A percentile compares a stretch with the other conserved stretches of the same genome.
phyloP scores from a whole-genome alignment of 2,113 vertebrate species.

The Bambusicola thoracicus region DNA sequence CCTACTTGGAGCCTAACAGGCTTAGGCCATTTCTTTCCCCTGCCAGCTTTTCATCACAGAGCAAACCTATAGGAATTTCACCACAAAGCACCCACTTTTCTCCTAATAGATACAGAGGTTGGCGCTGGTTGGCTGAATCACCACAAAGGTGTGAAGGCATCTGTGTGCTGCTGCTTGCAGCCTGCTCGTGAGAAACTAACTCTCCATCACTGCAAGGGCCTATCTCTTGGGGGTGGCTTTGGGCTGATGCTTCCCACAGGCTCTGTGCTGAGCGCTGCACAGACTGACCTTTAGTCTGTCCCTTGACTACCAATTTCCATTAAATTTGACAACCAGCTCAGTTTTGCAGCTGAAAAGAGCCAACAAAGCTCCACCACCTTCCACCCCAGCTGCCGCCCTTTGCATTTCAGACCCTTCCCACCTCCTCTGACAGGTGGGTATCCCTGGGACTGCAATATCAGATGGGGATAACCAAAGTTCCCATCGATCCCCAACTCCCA shows the following conservation, averaged over 20 bases:
- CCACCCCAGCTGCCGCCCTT: neutral
- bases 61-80: neutral
- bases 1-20: too few species aligned
- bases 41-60: too few species aligned
- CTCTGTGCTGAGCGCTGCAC: neutral
- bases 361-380: neutral
- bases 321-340: neutral
- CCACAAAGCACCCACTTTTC: neutral
- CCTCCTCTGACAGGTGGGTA: neutral
- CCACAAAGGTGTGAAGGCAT: accelerated
- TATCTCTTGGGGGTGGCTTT: neutral
- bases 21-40: too few species aligned
- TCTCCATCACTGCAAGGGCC: neutral
- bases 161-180: neutral
- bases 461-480: neutral
- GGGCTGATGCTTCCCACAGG: neutral
- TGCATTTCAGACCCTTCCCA: neutral
- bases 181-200: neutral
- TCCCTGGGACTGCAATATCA: neutral
- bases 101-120: neutral
- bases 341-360: neutral
- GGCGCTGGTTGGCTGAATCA: neutral
- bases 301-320: neutral
- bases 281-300: too few species aligned
- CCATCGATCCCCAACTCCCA: neutral